Evolutionary conservation across 2,113 vertebrate genomes (phyloP).

Genomic region (Hylia prasina): DNA sequence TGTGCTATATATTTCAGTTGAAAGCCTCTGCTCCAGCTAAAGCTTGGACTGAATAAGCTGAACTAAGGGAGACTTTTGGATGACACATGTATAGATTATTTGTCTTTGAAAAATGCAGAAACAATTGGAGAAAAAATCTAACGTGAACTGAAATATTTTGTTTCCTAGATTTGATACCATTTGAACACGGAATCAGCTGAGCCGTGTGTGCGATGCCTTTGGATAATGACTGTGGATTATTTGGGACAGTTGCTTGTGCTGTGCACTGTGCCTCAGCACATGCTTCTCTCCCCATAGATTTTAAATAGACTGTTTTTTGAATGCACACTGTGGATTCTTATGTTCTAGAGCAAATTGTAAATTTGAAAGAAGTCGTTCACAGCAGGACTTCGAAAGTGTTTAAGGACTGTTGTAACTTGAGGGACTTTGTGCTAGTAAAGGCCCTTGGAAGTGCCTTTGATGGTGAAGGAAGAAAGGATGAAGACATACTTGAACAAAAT

Average conservation of each 20-base stretch:
- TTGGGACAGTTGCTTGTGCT: not conserved
- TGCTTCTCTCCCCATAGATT: not conserved
- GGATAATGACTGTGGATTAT: not conserved
- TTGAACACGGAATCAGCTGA: not conserved
- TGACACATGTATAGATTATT: not conserved
- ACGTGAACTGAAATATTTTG: not conserved
- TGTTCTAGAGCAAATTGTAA: not conserved
- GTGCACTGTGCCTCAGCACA: not conserved
- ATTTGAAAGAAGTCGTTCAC: not conserved
- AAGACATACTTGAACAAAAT: not conserved
- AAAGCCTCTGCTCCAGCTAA: not conserved
- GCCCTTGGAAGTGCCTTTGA: not conserved
- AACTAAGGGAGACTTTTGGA: not conserved
- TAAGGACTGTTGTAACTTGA: not conserved
- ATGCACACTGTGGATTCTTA: not conserved
- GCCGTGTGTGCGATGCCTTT: not conserved
- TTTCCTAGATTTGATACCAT: not conserved
- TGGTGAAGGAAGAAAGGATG: not conserved
- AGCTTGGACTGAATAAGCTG: not conserved
- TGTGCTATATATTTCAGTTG: not conserved
- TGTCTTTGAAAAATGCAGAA: not conserved
- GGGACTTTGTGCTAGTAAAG: not conserved
- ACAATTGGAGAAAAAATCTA: not conserved
- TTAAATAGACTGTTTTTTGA: not conserved
- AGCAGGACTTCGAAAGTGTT: not conserved